phyloP scores from a whole-genome alignment of 2,113 vertebrate species.

The Lathamus discolor region DNA sequence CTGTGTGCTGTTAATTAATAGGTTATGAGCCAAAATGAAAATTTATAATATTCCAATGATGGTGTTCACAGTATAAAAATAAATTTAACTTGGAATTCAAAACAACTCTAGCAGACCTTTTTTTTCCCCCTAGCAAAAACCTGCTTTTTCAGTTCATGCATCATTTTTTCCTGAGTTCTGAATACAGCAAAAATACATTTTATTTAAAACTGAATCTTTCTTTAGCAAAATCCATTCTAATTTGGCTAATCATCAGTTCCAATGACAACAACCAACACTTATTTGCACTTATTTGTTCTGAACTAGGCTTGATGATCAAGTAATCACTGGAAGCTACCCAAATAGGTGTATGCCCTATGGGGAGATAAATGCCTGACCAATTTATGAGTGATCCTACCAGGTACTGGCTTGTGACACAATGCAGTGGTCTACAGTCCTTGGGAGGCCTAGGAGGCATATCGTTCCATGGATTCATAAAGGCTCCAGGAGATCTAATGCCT shows the following conservation, averaged over 20 bases:
- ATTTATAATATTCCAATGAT: neutral
- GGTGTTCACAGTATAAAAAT: neutral
- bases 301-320: neutral
- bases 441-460: neutral
- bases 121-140: neutral
- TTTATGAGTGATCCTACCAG: neutral
- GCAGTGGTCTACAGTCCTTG: neutral
- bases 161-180: neutral
- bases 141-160: neutral
- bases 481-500: neutral
- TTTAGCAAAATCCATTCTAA: neutral
- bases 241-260: neutral
- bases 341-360: neutral
- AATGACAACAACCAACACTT: constrained; percentile 36
- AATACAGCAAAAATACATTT: neutral
- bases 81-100: neutral
- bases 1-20: constrained; percentile 14
- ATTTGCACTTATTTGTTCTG: constrained; percentile 16
- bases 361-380: constrained; percentile 9
- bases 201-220: neutral
- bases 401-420: neutral
- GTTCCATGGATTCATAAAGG: neutral
- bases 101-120: neutral
- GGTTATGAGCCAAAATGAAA: neutral
- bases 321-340: neutral